Percentiles rank a stretch among this genome's conserved stretches.
phyloP scores from a whole-genome alignment of 2,888 invertebrate species.

The Beris morrisii region DNA sequence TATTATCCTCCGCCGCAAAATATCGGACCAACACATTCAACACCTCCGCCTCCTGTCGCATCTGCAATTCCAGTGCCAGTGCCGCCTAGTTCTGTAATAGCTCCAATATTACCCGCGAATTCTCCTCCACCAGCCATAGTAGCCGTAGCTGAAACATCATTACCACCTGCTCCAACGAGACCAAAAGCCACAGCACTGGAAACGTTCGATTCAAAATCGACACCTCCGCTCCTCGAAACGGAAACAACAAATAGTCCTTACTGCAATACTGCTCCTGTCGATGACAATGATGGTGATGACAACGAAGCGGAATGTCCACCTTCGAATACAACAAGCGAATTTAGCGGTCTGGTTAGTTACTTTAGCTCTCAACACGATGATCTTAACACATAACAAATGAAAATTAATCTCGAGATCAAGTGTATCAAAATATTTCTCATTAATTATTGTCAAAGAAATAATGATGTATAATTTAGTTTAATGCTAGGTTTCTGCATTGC shows the following conservation, averaged over 20 bases:
- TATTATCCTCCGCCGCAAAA: constrained; percentile 42
- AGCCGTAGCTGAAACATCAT: constrained; percentile 46
- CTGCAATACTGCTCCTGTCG: constrained; percentile 38
- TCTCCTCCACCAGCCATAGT: constrained; percentile 44
- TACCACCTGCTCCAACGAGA: constrained; percentile 21
- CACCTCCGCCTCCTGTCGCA: constrained; percentile 43
- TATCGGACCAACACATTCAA: constrained; percentile 40
- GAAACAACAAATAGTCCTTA: constrained; percentile 43
- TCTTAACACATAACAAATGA: constrained; percentile 71
- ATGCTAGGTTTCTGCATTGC: too few relatives aligned
- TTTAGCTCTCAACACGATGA: constrained; percentile 91
- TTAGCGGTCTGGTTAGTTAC: constrained; percentile 88
- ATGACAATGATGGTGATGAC: constrained; percentile 39
- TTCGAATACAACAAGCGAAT: constrained; percentile 65
- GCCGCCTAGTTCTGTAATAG: constrained; percentile 42
- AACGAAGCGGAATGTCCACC: constrained; percentile 37
- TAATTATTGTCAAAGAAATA: too few relatives aligned
- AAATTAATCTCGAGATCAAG: background rate
- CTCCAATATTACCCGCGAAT: constrained; percentile 29
- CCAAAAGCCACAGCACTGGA: constrained; percentile 53
- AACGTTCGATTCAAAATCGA: constrained; percentile 46
- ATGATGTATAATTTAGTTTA: too few relatives aligned
- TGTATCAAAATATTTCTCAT: too few relatives aligned
- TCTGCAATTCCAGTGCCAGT: constrained; percentile 43
- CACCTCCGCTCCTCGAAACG: constrained; percentile 41